Base-by-base conservation (phyloP, 2,888 invertebrate genomes). In the Neoascia interrupta region DNA sequence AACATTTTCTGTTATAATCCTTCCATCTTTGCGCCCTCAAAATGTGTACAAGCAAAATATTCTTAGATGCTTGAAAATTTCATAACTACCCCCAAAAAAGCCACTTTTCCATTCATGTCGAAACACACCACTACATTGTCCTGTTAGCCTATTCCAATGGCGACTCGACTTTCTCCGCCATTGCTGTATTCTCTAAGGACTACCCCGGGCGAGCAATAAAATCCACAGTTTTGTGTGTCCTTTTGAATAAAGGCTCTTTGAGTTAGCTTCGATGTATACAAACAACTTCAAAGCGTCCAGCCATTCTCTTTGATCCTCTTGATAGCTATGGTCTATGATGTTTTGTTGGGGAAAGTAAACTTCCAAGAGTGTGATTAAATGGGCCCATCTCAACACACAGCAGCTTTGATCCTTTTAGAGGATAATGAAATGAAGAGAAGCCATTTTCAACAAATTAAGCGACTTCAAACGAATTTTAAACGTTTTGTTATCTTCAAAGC, bases 401-500 rank as follows among this genome's bases (percentile, higher is more conserved):
- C 16, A 41, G 64, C 76, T 76, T 79, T 79, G 79, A 75, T 74
- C 68, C 41, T 56, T 63, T 56, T 58, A 19, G 45, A 51, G 47
- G 15, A 23, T 34, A 28, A 51, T 53, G 5, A 56, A 31, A 39
- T 31, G 51, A 51, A 49, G 36, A 49, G 41, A 58, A 75, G 39
- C 18, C 21, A 54, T 69, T 75, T 73, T 75, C 61, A 47, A 8
- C 47, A 53, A 66, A 81, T 76, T 81, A 79, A 63, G 60, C 83
- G 80, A 86, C 85, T 85, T 86, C 85, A 87, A 87, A 86, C 84
- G 84, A 80, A 61, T 84, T 82, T 83, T 83, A 85, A 85, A 84
- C 83, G 84, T 83, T 83, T 85, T 84, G 81, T 81, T 85, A 85
- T 85, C 85, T 86, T 86, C 85, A 87, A 88, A 86, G 86, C 86